A percentile compares a stretch with the other conserved stretches of the same genome.
phyloP scores from a whole-genome alignment of 2,797 vertebrate species.

The Eutrigla gurnardus region DNA sequence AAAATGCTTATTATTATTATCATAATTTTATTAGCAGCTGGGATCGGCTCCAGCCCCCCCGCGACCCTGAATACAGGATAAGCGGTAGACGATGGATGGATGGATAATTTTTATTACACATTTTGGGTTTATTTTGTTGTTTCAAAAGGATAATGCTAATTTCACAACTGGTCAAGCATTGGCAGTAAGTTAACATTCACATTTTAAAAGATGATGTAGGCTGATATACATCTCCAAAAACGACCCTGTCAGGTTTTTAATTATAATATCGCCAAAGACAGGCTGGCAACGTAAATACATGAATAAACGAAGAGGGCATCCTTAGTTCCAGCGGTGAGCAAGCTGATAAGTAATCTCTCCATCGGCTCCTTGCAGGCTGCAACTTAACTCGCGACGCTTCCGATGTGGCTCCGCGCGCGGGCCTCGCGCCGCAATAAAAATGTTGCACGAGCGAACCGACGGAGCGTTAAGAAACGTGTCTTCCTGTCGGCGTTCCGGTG shows the following conservation, averaged over 20 bases:
- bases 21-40: too few relatives aligned
- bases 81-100: too few relatives aligned
- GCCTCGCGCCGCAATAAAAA: constrained; percentile 37
- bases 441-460: constrained; percentile 31
- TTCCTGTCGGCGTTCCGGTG: background rate
- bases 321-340: background rate
- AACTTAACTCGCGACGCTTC: constrained; percentile 28
- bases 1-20: background rate
- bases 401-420: constrained; percentile 30
- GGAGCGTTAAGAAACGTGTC: background rate
- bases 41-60: too few relatives aligned
- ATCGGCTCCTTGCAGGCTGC: constrained; percentile 2
- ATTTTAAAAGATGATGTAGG: background rate
- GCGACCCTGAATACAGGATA: too few relatives aligned
- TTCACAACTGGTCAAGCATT: background rate
- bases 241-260: background rate
- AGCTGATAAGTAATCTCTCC: background rate
- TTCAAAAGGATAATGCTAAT: background rate
- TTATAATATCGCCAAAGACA: background rate
- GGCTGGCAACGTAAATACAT: background rate
- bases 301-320: background rate
- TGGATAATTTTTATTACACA: background rate
- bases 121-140: background rate
- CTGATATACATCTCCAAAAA: background rate
- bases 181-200: background rate